phyloP scores from a whole-genome alignment of 2,888 invertebrate genomes.

The Syrphus vitripennis region DNA sequence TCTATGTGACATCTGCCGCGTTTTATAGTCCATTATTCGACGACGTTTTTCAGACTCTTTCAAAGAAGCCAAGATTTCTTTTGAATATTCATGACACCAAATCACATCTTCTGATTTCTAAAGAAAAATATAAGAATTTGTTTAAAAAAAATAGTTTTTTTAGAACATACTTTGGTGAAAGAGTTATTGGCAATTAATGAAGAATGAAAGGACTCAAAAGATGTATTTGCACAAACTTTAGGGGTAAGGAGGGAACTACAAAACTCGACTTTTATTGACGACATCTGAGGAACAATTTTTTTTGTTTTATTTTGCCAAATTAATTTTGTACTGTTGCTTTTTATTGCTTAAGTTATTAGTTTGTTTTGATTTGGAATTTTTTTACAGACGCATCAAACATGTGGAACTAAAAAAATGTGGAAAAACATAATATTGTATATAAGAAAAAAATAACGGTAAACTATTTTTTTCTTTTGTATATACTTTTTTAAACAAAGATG shows the following conservation, averaged over 20 bases:
- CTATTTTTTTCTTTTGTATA: neutral
- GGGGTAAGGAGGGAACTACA: neutral
- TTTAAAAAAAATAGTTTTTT: neutral
- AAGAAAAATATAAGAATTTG: neutral
- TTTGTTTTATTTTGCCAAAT: neutral
- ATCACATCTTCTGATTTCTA: constrained; percentile 73
- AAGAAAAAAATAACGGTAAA: constrained; percentile 45
- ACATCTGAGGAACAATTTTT: neutral
- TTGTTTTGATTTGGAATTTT: neutral
- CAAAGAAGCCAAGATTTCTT: constrained; percentile 77
- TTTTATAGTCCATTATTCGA: constrained; percentile 73
- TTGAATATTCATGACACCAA: constrained; percentile 78
- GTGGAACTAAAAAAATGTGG: neutral
- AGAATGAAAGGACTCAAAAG: constrained; percentile 23
- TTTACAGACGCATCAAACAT: no score
- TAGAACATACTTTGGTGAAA: constrained; percentile 24
- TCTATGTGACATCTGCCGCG: constrained; percentile 75
- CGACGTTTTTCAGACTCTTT: constrained; percentile 77
- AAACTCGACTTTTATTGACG: neutral
- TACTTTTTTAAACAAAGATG: neutral
- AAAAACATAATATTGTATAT: constrained; percentile 29
- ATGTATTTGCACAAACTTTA: constrained; percentile 1
- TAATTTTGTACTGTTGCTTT: neutral
- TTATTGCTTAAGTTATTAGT: neutral
- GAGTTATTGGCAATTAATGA: neutral